Conservation (phyloP, 2,888 invertebrate species). For the Ornithoptera alexandrae region DNA sequence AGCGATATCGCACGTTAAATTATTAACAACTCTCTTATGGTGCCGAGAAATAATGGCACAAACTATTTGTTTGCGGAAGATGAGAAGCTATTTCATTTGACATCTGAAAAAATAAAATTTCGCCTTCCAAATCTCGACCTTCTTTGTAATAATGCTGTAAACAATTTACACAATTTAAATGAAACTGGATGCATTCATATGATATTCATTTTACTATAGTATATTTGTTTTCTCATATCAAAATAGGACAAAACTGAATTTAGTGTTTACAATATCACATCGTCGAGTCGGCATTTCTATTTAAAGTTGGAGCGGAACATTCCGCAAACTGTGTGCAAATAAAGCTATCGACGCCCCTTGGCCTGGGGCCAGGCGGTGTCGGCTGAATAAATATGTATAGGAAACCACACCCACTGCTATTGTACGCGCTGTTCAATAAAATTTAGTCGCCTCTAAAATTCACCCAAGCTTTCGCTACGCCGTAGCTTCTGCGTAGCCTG, state of each 20-base stretch:
- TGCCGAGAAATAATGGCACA: no score
- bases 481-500: neutral
- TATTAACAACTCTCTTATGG: no score
- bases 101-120: no score
- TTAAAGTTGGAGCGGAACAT: conserved; percentile 32
- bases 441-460: conserved; percentile 19
- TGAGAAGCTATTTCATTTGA: no score
- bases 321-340: conserved; percentile 36
- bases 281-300: conserved; percentile 19
- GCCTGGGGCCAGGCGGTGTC: conserved; percentile 38
- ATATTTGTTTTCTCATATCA: neutral
- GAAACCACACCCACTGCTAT: conserved; percentile 33
- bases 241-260: conserved; percentile 8
- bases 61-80: no score
- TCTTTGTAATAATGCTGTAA: no score
- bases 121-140: no score
- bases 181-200: no score
- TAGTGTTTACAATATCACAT: conserved; percentile 7
- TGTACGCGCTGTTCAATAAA: conserved; percentile 21
- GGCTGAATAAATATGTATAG: conserved; percentile 43
- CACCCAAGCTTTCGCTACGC: conserved; percentile 6
- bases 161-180: no score
- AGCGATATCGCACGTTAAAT: no score
- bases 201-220: no score
- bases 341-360: conserved; percentile 40